A percentile compares a stretch with the other conserved stretches of the same genome.
phyloP scores from a whole-genome alignment of 92 coral and sea anemone genomes.

The Micromussa lordhowensis region DNA sequence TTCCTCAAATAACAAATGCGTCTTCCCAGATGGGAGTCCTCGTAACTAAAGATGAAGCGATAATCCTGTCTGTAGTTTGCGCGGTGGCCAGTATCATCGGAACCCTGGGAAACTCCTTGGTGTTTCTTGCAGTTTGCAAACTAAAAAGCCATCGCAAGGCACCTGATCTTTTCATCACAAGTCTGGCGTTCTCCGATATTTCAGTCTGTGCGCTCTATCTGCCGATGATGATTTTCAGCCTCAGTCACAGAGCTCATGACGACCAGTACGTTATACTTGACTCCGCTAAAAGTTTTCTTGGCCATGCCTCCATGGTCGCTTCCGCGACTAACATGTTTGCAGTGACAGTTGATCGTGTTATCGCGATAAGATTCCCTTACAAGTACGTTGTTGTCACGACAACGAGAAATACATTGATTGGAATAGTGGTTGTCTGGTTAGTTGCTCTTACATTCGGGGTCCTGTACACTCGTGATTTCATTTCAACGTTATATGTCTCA shows the following conservation, averaged over 20 bases:
- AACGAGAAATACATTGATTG: conserved; percentile 11
- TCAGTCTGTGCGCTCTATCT: conserved; percentile 45
- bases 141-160: conserved; percentile 41
- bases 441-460: conserved; percentile 31
- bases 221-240: conserved; percentile 50
- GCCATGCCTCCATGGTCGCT: conserved; percentile 62
- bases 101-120: conserved; percentile 60
- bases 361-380: conserved; percentile 58
- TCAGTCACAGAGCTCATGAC: neutral
- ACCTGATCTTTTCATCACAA: conserved; percentile 18
- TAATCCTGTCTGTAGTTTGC: neutral
- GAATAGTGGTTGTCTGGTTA: conserved; percentile 48
- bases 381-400: conserved; percentile 42
- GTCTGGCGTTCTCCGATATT: conserved; percentile 76
- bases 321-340: conserved; percentile 78
- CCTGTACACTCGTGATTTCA: neutral
- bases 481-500: neutral
- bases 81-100: conserved; percentile 41
- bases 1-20: neutral
- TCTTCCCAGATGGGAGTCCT: neutral
- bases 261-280: neutral
- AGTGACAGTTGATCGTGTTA: conserved; percentile 72
- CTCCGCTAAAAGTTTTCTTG: conserved; percentile 35
- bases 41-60: neutral
- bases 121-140: conserved; percentile 43